Base-by-base conservation (phyloP, 2,113 vertebrate genomes). In the Blennius ocellaris region DNA sequence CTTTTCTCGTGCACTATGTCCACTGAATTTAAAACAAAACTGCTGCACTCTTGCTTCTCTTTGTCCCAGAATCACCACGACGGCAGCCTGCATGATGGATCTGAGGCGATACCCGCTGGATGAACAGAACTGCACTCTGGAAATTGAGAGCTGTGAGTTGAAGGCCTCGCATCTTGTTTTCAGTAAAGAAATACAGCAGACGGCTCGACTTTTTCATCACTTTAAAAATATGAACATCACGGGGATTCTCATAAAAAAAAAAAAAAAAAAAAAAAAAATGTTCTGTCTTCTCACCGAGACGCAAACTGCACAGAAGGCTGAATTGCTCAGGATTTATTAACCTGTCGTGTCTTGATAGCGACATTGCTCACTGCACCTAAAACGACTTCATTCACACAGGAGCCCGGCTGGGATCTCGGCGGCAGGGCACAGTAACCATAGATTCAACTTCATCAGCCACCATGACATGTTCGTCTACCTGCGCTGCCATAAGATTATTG, bases 61-160 rank as follows among this genome's bases (percentile, higher is more conserved):
- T 92, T 69, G 0, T 90, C 94, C 80, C 89, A 99, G 98, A 92
- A 99, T 99, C 93, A 99, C 98, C 17, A 99, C 97, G 0, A 99
- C 97, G 1, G 98, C 98, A 11, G 98, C 98, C 11, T 99, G 98
- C 80, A 99, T 99, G 98, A 99, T 99, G 98, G 98, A 99, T 80
- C 94, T 99, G 86, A 93, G 98, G 89, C 94, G 97, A 78, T 99
- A 99, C 80, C 98, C 98, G 0, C 83, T 99, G 92, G 98, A 95
- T 36, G 94, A 96, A 39, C 95, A 96, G 86, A 99, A 99, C 90
- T 99, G 97, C 85, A 99, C 98, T 14, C 92, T 99, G 94, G 97
- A 99, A 90, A 99, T 99, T 73, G 98, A 99, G 92, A 99, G 98
- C 89, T 99, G 98, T 99, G 94, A 45, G 98, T 97, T 94, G 53